phyloP scores from a whole-genome alignment of 2,888 invertebrate species.

The Lepidonotus clava region DNA sequence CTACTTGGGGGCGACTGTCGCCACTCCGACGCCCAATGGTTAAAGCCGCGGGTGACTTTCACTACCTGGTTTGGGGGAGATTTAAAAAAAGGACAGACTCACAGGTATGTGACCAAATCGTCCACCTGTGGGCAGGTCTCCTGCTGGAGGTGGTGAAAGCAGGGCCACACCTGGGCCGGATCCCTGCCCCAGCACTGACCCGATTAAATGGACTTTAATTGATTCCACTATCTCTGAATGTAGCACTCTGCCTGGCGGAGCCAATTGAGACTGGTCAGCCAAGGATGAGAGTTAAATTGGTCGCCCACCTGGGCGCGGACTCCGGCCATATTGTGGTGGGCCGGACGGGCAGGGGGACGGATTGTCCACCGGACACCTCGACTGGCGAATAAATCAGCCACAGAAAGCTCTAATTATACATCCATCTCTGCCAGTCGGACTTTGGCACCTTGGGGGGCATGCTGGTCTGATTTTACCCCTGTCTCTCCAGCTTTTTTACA shows the following conservation, averaged over 20 bases:
- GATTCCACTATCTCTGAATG: slow-evolving; percentile 13
- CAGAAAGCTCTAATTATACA: slow-evolving; percentile 49
- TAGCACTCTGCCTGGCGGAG: not conserved
- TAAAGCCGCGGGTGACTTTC: too few relatives aligned
- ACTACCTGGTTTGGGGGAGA: too few relatives aligned
- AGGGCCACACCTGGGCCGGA: not conserved
- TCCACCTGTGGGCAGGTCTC: not conserved
- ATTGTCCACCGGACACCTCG: slow-evolving; percentile 17
- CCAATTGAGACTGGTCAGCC: slow-evolving; percentile 14
- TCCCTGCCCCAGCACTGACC: not conserved
- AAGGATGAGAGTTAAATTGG: slow-evolving; percentile 36
- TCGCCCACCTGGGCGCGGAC: not conserved
- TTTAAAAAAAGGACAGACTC: too few relatives aligned
- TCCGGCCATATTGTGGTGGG: slow-evolving; percentile 14
- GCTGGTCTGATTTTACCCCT: slow-evolving; percentile 42
- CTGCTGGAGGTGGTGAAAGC: not conserved
- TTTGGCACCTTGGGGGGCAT: not conserved
- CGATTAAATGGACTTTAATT: slow-evolving; percentile 45
- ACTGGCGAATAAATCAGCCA: slow-evolving; percentile 25
- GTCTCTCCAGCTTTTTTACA: not conserved
- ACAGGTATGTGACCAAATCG: too few relatives aligned
- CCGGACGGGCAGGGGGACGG: not conserved
- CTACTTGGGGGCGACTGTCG: too few relatives aligned
- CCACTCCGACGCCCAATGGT: too few relatives aligned
- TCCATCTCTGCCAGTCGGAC: not conserved